phyloP scores from a whole-genome alignment of 2,888 invertebrate genomes.

The Cremastinae sp. region DNA sequence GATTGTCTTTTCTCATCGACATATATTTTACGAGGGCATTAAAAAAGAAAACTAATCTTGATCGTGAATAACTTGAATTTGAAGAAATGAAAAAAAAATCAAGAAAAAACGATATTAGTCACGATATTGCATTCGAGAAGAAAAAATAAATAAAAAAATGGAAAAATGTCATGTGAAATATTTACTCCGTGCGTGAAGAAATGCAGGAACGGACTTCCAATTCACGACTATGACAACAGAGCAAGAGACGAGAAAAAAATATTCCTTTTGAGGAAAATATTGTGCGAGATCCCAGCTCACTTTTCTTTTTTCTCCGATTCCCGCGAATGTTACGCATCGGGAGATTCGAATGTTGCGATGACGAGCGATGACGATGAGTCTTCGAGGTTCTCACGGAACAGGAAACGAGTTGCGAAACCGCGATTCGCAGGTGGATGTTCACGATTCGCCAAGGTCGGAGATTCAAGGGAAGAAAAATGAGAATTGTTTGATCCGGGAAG shows the following conservation, averaged over 20 bases:
- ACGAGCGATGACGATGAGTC: constrained; percentile 68
- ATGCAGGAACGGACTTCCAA: no score
- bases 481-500: no score
- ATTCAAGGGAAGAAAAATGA: not conserved
- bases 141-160: no score
- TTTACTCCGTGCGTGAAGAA: no score
- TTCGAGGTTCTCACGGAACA: constrained; percentile 73
- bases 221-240: no score
- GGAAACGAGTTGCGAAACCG: constrained; percentile 54
- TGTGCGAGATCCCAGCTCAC: constrained; percentile 59
- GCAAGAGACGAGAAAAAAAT: no score
- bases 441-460: not conserved
- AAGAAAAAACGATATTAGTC: constrained; percentile 46
- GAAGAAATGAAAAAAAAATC: constrained; percentile 1
- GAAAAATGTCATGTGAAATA: no score
- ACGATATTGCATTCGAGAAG: constrained; percentile 38
- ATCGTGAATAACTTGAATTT: not conserved
- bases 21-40: not conserved
- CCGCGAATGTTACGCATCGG: constrained; percentile 33
- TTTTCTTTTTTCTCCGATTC: no score
- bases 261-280: constrained; percentile 57
- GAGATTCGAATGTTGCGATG: constrained; percentile 62
- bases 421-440: constrained; percentile 61
- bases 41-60: constrained; percentile 3
- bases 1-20: constrained; percentile 30